A percentile compares a stretch with the other conserved stretches of the same genome.
Conservation (phyloP, 2,888 invertebrate species). For the Hydraecia micacea region DNA sequence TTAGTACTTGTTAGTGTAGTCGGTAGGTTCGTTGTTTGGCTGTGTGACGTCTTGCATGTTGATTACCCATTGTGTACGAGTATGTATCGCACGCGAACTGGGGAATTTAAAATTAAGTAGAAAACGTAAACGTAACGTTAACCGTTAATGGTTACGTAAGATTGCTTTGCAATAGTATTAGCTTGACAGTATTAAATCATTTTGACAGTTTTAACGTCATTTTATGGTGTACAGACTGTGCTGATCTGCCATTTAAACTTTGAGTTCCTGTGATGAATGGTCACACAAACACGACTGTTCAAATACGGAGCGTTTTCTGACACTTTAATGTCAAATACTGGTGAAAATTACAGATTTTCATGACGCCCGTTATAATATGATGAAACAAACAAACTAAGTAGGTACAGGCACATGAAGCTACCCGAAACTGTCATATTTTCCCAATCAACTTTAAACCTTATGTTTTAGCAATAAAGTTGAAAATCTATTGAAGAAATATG, state of each 20-base stretch:
- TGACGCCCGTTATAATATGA: neutral
- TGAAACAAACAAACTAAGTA: neutral
- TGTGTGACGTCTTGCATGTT: slow-evolving; percentile 61
- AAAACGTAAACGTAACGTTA: slow-evolving; percentile 24
- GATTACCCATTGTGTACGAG: slow-evolving; percentile 58
- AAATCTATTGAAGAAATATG: too few relatives aligned
- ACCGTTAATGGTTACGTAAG: slow-evolving; percentile 4
- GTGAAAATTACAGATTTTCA: neutral
- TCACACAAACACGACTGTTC: neutral
- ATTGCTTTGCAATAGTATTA: slow-evolving; percentile 22
- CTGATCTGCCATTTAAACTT: neutral
- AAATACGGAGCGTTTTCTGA: neutral
- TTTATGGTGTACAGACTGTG: neutral
- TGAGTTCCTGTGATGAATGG: neutral
- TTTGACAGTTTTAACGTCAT: neutral
- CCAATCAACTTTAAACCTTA: too few relatives aligned
- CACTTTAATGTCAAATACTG: neutral
- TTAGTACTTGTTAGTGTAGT: slow-evolving; percentile 41
- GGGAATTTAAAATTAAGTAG: slow-evolving; percentile 54
- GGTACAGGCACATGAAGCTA: neutral
- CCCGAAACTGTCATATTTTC: too few relatives aligned
- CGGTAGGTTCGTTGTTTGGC: slow-evolving; percentile 23
- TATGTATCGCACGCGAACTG: slow-evolving; percentile 57
- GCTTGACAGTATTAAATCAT: neutral
- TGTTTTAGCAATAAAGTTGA: too few relatives aligned